phyloP scores from a whole-genome alignment of 1,140 invertebrate genomes.

The Caenorhabditis latens region DNA sequence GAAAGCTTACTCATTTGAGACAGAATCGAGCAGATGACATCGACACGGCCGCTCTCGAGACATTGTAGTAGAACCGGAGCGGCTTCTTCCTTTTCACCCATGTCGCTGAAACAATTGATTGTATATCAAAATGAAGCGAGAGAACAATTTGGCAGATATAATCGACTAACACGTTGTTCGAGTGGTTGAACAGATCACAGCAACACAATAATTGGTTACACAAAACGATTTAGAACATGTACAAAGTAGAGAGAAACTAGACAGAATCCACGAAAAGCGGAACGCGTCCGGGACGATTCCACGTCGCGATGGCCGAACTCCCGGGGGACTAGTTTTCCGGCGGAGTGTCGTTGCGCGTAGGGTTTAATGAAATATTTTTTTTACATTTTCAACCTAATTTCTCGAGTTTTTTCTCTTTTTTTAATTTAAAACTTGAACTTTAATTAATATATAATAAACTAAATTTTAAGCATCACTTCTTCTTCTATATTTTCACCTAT shows the following conservation, averaged over 20 bases:
- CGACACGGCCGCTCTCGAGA: constrained; percentile 65
- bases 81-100: constrained; percentile 59
- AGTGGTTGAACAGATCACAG: constrained; percentile 33
- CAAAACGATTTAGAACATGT: constrained; percentile 14
- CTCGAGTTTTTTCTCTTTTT: not conserved
- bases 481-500: not conserved
- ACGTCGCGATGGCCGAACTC: constrained; percentile 28
- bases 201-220: constrained; percentile 28
- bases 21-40: constrained; percentile 66
- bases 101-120: constrained; percentile 12
- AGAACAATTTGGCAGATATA: not conserved
- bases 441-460: too few relatives aligned
- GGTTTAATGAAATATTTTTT: not conserved
- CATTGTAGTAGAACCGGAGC: constrained; percentile 60
- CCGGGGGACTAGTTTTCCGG: not conserved
- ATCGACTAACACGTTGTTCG: constrained; percentile 6
- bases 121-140: not conserved
- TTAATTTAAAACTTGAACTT: too few relatives aligned
- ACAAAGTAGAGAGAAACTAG: not conserved
- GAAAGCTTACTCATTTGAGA: constrained; percentile 63
- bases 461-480: not conserved
- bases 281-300: constrained; percentile 2
- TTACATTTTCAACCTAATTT: not conserved
- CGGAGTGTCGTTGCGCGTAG: constrained; percentile 24
- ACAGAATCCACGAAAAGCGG: constrained; percentile 6